Base-by-base conservation (phyloP, 2,113 vertebrate genomes). In the Pao palembangensis region DNA sequence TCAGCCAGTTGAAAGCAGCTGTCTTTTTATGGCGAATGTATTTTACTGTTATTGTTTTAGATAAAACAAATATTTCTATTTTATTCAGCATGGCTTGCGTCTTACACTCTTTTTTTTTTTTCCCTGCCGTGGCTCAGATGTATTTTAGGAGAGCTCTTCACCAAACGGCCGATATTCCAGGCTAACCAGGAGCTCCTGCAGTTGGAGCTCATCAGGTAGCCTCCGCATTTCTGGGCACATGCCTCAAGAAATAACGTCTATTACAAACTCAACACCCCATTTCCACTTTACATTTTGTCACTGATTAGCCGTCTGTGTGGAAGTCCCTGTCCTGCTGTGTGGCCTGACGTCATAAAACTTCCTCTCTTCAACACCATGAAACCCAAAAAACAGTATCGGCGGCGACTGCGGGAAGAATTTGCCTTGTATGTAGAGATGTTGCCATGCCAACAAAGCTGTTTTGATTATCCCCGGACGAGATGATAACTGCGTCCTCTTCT, bases 301-400 rank as follows among this genome's bases (percentile, higher is more conserved):
- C 16, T 58, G n/a, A 55, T 44, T 61, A 99, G 97, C 71, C 97
- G 97, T 55, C 92, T 99, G 67, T 99, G 97, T 55, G 97, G 97
- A 44, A 98, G 93, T 78, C 97, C 97, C 56, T 98, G 95, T 81
- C 97, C 97, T 51, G 97, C 94, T 0, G 97, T 88, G 44, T 99
- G 97, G 97, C 97, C 97, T 0, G 97, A 99, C 43, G 97, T 99
- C 79, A 99, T 99, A 74, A 98, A 98, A 81, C 89, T 99, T 63
- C 94, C 97, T 48, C 96, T 98, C 71, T 99, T 99, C 90, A 98
- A 98, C 88, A 97, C 95, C 57, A 98, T 99, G 97, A 98, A 98
- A 75, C 97, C 97, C 59, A 99, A 98, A 91, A 99, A 99, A 84
- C 97, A 99, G 82, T 99, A 99, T 81, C 91, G 97, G 56, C 88